phyloP scores from a whole-genome alignment of 2,113 vertebrate species.

The Falcunculus frontatus region DNA sequence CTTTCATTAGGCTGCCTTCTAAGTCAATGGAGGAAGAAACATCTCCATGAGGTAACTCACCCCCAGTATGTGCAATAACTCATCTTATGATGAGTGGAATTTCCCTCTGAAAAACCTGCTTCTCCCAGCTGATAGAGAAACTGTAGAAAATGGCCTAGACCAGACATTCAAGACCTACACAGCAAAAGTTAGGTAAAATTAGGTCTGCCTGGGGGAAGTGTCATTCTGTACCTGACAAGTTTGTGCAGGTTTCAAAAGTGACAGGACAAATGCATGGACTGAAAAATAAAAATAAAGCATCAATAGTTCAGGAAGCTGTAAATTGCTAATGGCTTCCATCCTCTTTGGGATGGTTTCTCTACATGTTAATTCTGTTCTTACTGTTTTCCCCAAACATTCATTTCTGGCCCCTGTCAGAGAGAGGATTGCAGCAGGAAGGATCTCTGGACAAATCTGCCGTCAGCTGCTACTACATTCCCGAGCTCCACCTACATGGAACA shows the following conservation, averaged over 20 bases:
- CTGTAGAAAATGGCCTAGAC: not conserved
- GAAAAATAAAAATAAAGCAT: not conserved
- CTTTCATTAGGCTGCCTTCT: not conserved
- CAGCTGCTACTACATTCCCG: not conserved
- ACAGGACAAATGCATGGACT: not conserved
- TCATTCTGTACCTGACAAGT: not conserved
- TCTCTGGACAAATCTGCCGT: not conserved
- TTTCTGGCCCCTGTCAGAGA: not conserved
- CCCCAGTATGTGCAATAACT: rapidly evolving
- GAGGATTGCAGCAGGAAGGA: not conserved
- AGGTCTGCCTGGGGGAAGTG: not conserved
- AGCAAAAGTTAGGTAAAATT: not conserved
- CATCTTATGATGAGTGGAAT: not conserved
- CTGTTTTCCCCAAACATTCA: not conserved
- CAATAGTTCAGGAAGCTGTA: not conserved
- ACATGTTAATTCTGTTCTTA: not conserved
- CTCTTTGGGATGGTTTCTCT: not conserved
- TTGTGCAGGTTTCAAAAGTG: not conserved
- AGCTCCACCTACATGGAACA: not conserved
- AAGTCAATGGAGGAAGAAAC: not conserved
- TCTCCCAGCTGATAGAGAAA: not conserved
- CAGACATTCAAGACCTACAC: not conserved
- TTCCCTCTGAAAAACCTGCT: not conserved
- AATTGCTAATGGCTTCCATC: not conserved
- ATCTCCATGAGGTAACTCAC: not conserved